These are phyloP conservation scores for Karalla daura DNA, from an alignment of 2,797 vertebrate genomes.

Conservation along the genomic window DNA sequence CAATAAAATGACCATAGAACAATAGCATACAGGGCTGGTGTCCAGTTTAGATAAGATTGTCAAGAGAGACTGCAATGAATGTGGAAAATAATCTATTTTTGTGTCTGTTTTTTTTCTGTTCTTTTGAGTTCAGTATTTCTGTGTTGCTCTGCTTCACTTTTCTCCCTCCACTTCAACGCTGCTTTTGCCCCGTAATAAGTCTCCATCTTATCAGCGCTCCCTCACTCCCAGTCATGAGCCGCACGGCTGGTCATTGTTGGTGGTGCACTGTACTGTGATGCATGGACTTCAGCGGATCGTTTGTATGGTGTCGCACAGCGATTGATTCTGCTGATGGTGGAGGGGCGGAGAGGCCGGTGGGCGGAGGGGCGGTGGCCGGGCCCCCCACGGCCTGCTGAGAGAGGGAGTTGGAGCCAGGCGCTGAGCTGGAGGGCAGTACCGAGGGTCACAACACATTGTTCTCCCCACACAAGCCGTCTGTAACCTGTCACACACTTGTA, in stretches of 20 bases:
- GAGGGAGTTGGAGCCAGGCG: slow-evolving; percentile 78
- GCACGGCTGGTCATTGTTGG: slow-evolving; percentile 72
- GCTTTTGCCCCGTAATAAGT: slow-evolving; percentile 43
- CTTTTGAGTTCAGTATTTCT: neutral
- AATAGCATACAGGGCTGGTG: neutral
- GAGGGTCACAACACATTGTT: slow-evolving; percentile 88
- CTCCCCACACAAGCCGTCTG: slow-evolving; percentile 75
- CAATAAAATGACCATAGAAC: neutral
- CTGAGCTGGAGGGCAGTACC: slow-evolving; percentile 80
- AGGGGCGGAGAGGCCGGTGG: slow-evolving; percentile 62
- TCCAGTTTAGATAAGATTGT: neutral
- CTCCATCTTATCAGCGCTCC: slow-evolving; percentile 41
- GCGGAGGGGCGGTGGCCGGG: slow-evolving; percentile 70
- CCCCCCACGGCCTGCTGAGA: slow-evolving; percentile 83
- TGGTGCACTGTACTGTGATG: slow-evolving; percentile 74
- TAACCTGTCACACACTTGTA: slow-evolving; percentile 78
- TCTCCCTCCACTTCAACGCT: slow-evolving; percentile 22
- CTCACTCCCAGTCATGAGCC: slow-evolving; percentile 42
- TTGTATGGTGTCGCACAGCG: slow-evolving; percentile 83
- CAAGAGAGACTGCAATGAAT: too few species aligned
- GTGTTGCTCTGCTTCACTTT: slow-evolving; percentile 33
- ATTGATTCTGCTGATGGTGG: slow-evolving; percentile 85
- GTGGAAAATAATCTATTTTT: neutral
- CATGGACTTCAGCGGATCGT: slow-evolving; percentile 83
- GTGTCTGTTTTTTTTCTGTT: neutral